These are phyloP conservation scores for Fistularia tabacaria DNA, from an alignment of 2,797 vertebrate species.

Conservation along the genomic window DNA sequence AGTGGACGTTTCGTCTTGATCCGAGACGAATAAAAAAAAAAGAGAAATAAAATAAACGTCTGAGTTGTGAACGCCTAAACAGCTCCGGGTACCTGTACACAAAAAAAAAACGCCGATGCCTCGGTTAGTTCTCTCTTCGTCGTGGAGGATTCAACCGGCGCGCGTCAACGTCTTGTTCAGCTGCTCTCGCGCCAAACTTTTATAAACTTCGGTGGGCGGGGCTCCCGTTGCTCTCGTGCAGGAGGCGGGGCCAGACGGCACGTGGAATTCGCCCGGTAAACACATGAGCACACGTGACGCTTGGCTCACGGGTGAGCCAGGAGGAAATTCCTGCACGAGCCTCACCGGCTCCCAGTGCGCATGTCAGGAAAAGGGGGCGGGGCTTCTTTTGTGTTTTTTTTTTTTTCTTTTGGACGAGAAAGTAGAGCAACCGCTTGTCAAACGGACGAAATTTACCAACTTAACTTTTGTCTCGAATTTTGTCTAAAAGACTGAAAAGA, in stretches of 20 bases:
- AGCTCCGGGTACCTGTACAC: too few species aligned
- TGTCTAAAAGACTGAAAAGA: too few species aligned
- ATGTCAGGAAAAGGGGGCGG: slow-evolving; percentile 4
- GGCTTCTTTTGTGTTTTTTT: neutral
- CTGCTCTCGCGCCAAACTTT: slow-evolving; percentile 17
- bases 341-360: slow-evolving; percentile 6
- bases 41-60: too few species aligned
- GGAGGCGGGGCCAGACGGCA: slow-evolving; percentile 40
- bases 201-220: slow-evolving; percentile 34
- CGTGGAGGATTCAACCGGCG: too few species aligned
- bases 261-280: slow-evolving; percentile 54
- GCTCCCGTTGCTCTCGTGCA: neutral
- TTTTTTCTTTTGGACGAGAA: too few species aligned
- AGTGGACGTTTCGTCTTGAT: slow-evolving; percentile 1
- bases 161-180: neutral
- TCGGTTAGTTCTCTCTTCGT: too few species aligned
- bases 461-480: too few species aligned
- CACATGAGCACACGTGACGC: slow-evolving; percentile 47
- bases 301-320: neutral
- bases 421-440: too few species aligned
- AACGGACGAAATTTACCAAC: too few species aligned
- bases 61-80: too few species aligned
- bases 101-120: too few species aligned
- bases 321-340: slow-evolving; percentile 36
- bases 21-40: too few species aligned